Evolutionary conservation across 1,140 invertebrate species (phyloP), one percentile per base, ranked within the genome.

Genomic region (Popillia japonica): DNA sequence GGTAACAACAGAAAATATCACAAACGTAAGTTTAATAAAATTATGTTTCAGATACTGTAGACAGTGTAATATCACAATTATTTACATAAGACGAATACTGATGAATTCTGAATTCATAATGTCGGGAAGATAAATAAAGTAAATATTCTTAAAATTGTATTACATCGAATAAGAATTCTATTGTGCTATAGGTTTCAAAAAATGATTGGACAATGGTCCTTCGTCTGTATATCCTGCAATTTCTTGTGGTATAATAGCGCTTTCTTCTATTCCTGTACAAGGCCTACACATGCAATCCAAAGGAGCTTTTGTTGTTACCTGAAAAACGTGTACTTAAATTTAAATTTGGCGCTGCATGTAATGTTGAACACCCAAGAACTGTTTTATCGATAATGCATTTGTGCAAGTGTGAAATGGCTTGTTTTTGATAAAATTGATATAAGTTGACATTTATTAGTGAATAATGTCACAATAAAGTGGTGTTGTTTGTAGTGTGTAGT

Each of bases 211-310:
- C 3, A 95, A 86, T 0, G 93, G 92, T 20, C 91, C 91, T 87
- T 96, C 94, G 80, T 96, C 93, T n/a, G 93, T 89, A 85, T 95
- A 96, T 72, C 94, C 94, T 20, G 94, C 94, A 6, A 96, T 94
- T 89, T 98, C 96, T 88, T 97, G 96, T 8, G 96, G 95, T 72
- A 97, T 91, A 68, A 97, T 92, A 3, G 94, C 90, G 82, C 92
- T 93, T 87, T 97, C 95, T 85, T 98, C 96, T 14, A 97, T 91
- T 9, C 92, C 92, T 0, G 95, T 96, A 85, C 96, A 98, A 6
- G 96, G 96, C 40, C 96, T 91, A 85, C 96, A 98, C 96, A 97
- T 97, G 84, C 96, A 98, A 85, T 96, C 95, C 48, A 96, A 86
- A 0, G 96, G 96, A 14, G 96, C 96, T 86, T 96, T 96, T 11